Evolutionary conservation across 2,888 invertebrate species (phyloP), one percentile per base, ranked within the genome.

Genomic region (Drosophila barbarae): DNA sequence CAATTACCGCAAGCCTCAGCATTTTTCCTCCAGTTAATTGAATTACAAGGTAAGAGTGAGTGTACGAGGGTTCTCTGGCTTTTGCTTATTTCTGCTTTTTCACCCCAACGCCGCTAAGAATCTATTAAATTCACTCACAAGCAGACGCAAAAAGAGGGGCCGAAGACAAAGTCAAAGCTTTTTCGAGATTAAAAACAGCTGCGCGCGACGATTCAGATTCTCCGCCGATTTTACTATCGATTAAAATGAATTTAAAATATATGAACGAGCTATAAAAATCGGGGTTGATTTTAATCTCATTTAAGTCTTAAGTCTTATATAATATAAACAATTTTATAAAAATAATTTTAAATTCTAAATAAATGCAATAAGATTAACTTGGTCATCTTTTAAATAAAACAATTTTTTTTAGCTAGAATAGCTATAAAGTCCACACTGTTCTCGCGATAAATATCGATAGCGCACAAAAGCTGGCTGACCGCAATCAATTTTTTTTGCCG

Each of bases 61-160:
- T 46, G 26, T 34, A 28, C 30, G 34, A 30, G 4, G 26, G 18
- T 6, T 15, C 4, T 39, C n/a, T 50, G 30, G 42, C 10, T 44
- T 44, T 36, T n/a, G 59, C 15, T 28, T 59, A 9, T 46, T 44
- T 52, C 21, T 63, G 52, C 49, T 15, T 64, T 44, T 51, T 63
- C 63, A 51, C 58, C 50, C 61, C 65, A 42, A 12, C 68, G 75
- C 74, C 68, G 74, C 74, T 73, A 73, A 65, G 69, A 70, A 74
- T 71, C 73, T 73, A 83, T 80, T 82, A 66, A 74, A 52, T 28
- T 42, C 26, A 30, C 39, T 23, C 26, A 34, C 52, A 47, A 32
- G 32, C 32, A 21, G 26, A 12, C 21, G 30, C 23, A 46, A 46
- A 42, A 15, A 21, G 44, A 32, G 60, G 13, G 15, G 9, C 41